A percentile compares a stretch with the other conserved stretches of the same genome.
Evolutionary conservation across 2,797 vertebrate species (phyloP).

Genomic region (Tragopan temminckii): DNA sequence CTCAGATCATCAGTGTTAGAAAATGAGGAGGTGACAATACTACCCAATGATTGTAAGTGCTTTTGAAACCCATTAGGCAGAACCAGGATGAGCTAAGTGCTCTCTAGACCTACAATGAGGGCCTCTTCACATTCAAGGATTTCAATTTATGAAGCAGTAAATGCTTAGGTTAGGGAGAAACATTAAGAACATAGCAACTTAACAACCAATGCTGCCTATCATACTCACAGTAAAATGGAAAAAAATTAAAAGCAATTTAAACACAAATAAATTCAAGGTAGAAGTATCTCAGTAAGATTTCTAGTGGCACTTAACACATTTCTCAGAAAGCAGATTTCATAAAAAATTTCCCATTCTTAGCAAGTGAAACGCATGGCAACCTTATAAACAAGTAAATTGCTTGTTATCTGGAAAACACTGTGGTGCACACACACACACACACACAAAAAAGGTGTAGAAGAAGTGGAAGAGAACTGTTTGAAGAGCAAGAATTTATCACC

Average conservation of each 20-base stretch:
- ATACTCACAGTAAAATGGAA: not conserved
- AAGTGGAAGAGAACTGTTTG: not conserved
- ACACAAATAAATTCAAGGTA: not conserved
- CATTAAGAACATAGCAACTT: not conserved
- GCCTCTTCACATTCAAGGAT: not conserved
- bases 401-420: not conserved
- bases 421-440: not conserved
- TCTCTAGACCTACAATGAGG: not conserved
- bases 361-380: not conserved
- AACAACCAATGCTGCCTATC: not conserved
- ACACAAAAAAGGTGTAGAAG: not conserved
- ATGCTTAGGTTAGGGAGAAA: not conserved
- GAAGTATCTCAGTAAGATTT: not conserved
- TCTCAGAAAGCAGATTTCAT: not conserved
- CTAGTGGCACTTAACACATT: not conserved
- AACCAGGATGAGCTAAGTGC: not conserved
- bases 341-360: not conserved
- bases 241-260: not conserved
- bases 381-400: not conserved
- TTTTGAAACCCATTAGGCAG: conserved; percentile 12
- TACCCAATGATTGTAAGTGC: not conserved
- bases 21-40: not conserved
- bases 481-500: not conserved
- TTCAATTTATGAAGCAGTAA: not conserved
- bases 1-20: not conserved